A percentile compares a stretch with the other conserved stretches of the same genome.
phyloP scores from a whole-genome alignment of 2,797 vertebrate genomes.

The Sebastes iracundus region DNA sequence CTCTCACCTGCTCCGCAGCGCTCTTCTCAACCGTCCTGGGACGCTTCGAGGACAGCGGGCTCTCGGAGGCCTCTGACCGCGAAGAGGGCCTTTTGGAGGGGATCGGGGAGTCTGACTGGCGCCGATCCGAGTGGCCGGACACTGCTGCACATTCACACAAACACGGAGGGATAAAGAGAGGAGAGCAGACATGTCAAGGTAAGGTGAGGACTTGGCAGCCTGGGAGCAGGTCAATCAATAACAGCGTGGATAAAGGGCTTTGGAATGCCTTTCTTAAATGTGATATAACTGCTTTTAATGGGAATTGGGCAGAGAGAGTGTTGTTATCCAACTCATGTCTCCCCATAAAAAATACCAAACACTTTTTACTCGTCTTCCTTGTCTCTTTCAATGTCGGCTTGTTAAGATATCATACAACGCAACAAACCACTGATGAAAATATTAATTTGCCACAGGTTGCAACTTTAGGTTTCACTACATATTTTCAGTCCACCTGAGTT shows the following conservation, averaged over 20 bases:
- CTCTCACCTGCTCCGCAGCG: slow-evolving; percentile 92
- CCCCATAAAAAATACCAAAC: slow-evolving; percentile 38
- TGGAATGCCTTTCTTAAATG: slow-evolving; percentile 63
- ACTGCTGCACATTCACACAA: slow-evolving; percentile 75
- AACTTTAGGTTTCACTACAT: slow-evolving; percentile 63
- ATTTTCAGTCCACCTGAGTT: slow-evolving; percentile 48
- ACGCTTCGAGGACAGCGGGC: slow-evolving; percentile 90
- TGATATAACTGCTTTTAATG: slow-evolving; percentile 69
- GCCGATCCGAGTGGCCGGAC: slow-evolving; percentile 89
- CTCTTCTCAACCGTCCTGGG: slow-evolving; percentile 92
- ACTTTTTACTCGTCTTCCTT: slow-evolving; percentile 39
- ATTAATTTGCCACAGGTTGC: slow-evolving; percentile 68
- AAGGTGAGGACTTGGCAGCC: slow-evolving; percentile 55
- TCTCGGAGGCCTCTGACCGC: slow-evolving; percentile 87
- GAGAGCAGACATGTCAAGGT: slow-evolving; percentile 61
- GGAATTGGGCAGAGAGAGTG: slow-evolving; percentile 45
- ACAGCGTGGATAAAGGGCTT: slow-evolving; percentile 64
- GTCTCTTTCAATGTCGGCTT: slow-evolving; percentile 51
- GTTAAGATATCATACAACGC: slow-evolving; percentile 59
- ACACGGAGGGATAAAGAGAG: slow-evolving; percentile 52
- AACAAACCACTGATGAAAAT: slow-evolving; percentile 69
- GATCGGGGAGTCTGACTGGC: slow-evolving; percentile 88
- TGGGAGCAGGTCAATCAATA: slow-evolving; percentile 72
- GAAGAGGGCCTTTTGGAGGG: slow-evolving; percentile 90
- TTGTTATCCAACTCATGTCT: slow-evolving; percentile 39